Percentiles rank a stretch among this genome's conserved stretches.
Conservation (phyloP, 2,113 vertebrate species). For the Nerophis lumbriciformis region DNA sequence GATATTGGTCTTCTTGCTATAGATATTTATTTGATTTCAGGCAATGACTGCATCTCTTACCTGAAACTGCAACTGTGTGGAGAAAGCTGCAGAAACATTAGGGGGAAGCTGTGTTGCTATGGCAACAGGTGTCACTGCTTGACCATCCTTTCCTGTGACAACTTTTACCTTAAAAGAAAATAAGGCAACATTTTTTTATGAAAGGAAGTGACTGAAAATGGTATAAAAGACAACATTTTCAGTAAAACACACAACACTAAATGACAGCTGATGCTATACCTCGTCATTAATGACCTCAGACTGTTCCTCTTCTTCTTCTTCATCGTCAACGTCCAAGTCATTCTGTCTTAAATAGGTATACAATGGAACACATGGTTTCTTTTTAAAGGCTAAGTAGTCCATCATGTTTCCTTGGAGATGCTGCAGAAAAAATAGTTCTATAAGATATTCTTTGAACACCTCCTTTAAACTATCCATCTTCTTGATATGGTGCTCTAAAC, state of each 20-base stretch:
- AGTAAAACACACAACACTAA: background rate
- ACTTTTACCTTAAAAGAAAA: conserved; percentile 84
- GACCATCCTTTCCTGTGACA: conserved; percentile 94
- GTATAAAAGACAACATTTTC: background rate
- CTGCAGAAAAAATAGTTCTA: conserved; percentile 95
- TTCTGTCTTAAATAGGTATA: conserved; percentile 92
- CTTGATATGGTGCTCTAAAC: conserved; percentile 86
- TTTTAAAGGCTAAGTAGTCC: conserved; percentile 95
- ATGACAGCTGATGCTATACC: conserved; percentile 66
- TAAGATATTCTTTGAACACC: conserved; percentile 87
- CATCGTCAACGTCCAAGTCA: conserved; percentile 92
- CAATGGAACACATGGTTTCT: conserved; percentile 88
- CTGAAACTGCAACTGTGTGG: conserved; percentile 85
- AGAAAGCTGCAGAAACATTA: conserved; percentile 95
- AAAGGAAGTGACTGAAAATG: background rate
- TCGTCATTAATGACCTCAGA: conserved; percentile 95
- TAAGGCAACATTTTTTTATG: background rate
- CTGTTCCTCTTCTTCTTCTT: conserved; percentile 93
- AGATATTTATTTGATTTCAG: background rate
- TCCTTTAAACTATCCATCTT: conserved; percentile 88
- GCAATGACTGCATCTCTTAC: conserved; percentile 57
- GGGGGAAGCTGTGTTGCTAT: conserved; percentile 95
- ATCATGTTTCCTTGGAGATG: conserved; percentile 99
- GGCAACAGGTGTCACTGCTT: conserved; percentile 92
- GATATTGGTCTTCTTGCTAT: background rate